Evolutionary conservation across 2,113 vertebrate genomes (phyloP), one percentile per base, ranked within the genome.

Genomic region (Morphnarchus princeps): DNA sequence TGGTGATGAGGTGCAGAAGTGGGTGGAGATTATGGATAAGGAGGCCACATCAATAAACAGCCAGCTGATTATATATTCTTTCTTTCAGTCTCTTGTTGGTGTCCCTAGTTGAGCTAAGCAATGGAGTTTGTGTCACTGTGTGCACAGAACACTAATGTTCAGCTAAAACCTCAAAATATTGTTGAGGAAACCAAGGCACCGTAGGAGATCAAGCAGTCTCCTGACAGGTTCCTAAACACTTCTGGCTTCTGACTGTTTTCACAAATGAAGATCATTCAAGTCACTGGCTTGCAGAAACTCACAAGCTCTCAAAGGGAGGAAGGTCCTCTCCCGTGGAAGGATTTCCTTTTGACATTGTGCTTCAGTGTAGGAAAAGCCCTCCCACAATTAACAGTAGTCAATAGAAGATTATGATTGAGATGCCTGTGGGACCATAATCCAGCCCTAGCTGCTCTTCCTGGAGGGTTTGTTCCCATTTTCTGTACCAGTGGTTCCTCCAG

Each of bases 331-430:
- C 25, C 7, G 11, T 71, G 77, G 85, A 63, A 94, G 63, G 67
- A 70, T 96, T 97, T 97, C 90, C 71, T 94, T 96, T 89, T 72
- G 87, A 74, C 54, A 89, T 63, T 87, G 59, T 94, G 18, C 38
- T 97, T 94, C 67, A 69, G 28, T 66, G 70, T 49, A 88, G 69
- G 80, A 70, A 65, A 82, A 76, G 7, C 6, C 19, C 10, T 71
- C 45, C 28, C 24, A 34, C 19, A 71, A 10, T 36, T 70, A 83
- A 58, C 50, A 93, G 73, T 11, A 58, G 87, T 49, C 1, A 13
- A 38, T 25, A 71, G 72, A 86, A 90, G 25, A 82, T 66, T 61
- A 72, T 95, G 40, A 84, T 69, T 74, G 38, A 77, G 82, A 61
- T 63, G 42, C 8, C 61, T 72, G 50, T 73, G 47, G 52, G 36